Base-by-base conservation (phyloP, 30 jellyfish, hydroid and myxozoan species). In the Phacellophora camtschatica region DNA sequence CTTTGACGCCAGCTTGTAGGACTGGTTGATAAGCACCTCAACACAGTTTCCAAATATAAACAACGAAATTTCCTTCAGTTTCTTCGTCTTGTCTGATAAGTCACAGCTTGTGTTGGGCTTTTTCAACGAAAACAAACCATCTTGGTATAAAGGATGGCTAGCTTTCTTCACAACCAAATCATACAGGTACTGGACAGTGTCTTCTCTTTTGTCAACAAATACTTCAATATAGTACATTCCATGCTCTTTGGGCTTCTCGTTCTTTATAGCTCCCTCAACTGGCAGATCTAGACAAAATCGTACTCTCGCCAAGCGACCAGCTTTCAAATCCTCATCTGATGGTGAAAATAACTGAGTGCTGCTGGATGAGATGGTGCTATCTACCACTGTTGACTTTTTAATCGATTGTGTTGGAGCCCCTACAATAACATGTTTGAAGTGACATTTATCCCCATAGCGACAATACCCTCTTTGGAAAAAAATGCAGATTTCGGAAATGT, bases 171-270 rank as follows among this genome's bases (percentile, higher is more conserved):
- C 77, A 30, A 78, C 72, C 30, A 48, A 23, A 25, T 66, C 81
- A 61, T 80, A 65, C 27, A 80, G 56, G 36, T 80, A 80, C 63
- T 65, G 77, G 13, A 80, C 84, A 35, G 23, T 56, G 34, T 80
- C 91, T 13, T 65, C 91, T 63, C 91, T 34, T 58, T 80, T 80
- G 77, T 80, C 81, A 1, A 80, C 91, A 66, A 80, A 80, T 16
- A 80, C 77, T 39, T 80, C 91, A 41, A 80, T 66, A 48, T 29
- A 80, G 32, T 39, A 80, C 18, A 58, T 39, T 1, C 74, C 80
- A 57, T 24, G 50, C 24, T 23, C 34, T 10, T 46, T 29, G 7
- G 82, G 77, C 10, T 51, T 33, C n/a, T 70, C 83, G 53, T 56
- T 37, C 49, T 71, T 71, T 8, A 80, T 70, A 32, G 83, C 48